Conservation (phyloP, 92 coral and sea anemone genomes). For the Meandrina meandrites region DNA sequence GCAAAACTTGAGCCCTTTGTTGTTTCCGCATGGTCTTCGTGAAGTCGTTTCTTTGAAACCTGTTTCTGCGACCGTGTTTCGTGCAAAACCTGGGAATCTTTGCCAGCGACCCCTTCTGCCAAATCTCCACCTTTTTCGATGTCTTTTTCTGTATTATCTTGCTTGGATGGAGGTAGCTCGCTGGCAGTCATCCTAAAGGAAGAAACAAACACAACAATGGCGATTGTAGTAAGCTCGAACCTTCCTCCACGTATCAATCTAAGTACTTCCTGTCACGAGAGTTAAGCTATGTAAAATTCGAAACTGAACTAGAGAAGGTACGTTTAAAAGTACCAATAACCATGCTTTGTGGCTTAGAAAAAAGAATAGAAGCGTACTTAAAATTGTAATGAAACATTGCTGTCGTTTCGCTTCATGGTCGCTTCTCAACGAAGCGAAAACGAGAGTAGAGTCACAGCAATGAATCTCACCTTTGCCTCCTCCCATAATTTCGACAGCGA, state of each 20-base stretch:
- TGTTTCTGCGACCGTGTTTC: conserved; percentile 92
- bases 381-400: conserved; percentile 4
- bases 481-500: conserved; percentile 78
- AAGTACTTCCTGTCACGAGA: conserved; percentile 26
- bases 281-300: not conserved
- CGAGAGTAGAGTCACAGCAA: conserved; percentile 22
- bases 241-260: not conserved
- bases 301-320: not conserved
- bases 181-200: conserved; percentile 76
- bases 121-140: conserved; percentile 47
- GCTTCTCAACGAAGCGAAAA: conserved; percentile 31
- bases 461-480: conserved; percentile 67
- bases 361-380: not conserved
- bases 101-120: conserved; percentile 43
- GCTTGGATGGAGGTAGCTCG: conserved; percentile 63
- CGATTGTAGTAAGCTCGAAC: conserved; percentile 31
- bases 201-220: conserved; percentile 69
- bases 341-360: not conserved
- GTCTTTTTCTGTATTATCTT: conserved; percentile 67
- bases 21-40: conserved; percentile 81
- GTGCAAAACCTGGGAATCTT: conserved; percentile 67
- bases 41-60: conserved; percentile 66
- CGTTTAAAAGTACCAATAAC: not conserved
- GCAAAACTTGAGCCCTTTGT: conserved; percentile 62
- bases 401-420: conserved; percentile 14